A percentile compares a stretch with the other conserved stretches of the same genome.
Conservation (phyloP, 2,888 invertebrate species). For the Macaria liturata region DNA sequence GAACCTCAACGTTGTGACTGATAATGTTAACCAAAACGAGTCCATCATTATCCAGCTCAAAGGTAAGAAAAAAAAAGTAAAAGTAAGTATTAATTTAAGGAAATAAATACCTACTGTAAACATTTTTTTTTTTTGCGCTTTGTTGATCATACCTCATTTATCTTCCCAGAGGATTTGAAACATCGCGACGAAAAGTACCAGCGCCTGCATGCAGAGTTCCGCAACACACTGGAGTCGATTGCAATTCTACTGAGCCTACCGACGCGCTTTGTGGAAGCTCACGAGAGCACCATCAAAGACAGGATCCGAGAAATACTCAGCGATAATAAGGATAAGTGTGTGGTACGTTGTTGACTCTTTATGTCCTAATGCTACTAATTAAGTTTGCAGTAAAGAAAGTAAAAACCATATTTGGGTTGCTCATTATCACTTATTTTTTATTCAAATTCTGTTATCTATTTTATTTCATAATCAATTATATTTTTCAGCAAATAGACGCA, state of each 20-base stretch:
- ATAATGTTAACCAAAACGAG: slow-evolving; percentile 88
- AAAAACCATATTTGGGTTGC: no score
- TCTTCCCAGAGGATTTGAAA: slow-evolving; percentile 85
- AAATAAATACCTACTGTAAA: no score
- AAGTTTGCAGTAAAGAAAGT: no score
- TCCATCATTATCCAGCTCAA: slow-evolving; percentile 86
- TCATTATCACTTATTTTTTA: neutral
- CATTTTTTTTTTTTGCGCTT: no score
- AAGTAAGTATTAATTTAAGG: no score
- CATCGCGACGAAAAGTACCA: slow-evolving; percentile 87
- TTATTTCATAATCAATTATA: no score
- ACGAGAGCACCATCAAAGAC: slow-evolving; percentile 91
- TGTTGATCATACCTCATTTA: no score
- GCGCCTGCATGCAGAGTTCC: slow-evolving; percentile 86
- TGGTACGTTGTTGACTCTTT: slow-evolving; percentile 76
- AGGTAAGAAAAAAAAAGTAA: slow-evolving; percentile 74
- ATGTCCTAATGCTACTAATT: no score
- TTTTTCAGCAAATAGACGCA: slow-evolving; percentile 87
- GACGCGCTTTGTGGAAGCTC: slow-evolving; percentile 89
- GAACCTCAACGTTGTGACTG: slow-evolving; percentile 86
- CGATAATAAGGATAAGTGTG: slow-evolving; percentile 90
- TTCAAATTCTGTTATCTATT: no score
- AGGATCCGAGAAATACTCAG: slow-evolving; percentile 89
- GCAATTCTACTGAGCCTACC: slow-evolving; percentile 88
- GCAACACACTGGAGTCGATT: slow-evolving; percentile 87